Base-by-base conservation (phyloP, 2,888 invertebrate genomes). In the Melieria omissa region DNA sequence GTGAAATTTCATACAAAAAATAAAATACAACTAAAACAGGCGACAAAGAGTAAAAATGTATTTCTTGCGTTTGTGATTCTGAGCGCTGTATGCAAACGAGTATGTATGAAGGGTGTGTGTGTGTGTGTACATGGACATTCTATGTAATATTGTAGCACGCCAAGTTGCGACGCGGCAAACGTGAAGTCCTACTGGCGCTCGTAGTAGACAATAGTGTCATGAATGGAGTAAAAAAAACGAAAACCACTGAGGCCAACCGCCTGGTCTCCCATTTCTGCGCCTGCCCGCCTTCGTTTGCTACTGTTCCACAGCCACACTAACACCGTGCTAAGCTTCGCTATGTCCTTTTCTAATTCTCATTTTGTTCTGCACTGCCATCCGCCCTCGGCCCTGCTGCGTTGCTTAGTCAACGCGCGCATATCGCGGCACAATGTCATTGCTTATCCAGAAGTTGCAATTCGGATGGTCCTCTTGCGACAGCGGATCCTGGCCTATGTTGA, bases 391-490 rank as follows among this genome's bases (percentile, higher is more conserved):
- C n/a, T n/a, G 10, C 8, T n/a, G 7, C 44, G 10, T 46, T 46
- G 45, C n/a, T 90, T 92, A 95, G 88, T 95, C 94, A 77, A 93
- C 86, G 82, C 93, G 92, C 73, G 92, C 93, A 84, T 92, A 93
- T 74, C 90, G 88, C 68, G 93, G 93, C 71, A 94, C 93, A 76
- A 95, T 89, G 81, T 93, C 91, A 77, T 93, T 91, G 45, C 88
- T 89, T 78, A 92, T 92, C 91, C 95, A 94, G 81, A 92, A 91
- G 78, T 93, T 92, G 86, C 95, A 95, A 76, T 91, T 91, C 0
- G 92, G 91, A 81, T 93, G 90, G 52, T 90, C 91, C 16, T 88
- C 88, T 65, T 90, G 89, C 0, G 91, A 89, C 6, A 92, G 86
- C 12, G 91, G 88, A 83, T 94, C 94, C 83, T 94, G 93, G 0